Conservation (phyloP, 2,113 vertebrate species). For the Acrocephalus kingi region DNA sequence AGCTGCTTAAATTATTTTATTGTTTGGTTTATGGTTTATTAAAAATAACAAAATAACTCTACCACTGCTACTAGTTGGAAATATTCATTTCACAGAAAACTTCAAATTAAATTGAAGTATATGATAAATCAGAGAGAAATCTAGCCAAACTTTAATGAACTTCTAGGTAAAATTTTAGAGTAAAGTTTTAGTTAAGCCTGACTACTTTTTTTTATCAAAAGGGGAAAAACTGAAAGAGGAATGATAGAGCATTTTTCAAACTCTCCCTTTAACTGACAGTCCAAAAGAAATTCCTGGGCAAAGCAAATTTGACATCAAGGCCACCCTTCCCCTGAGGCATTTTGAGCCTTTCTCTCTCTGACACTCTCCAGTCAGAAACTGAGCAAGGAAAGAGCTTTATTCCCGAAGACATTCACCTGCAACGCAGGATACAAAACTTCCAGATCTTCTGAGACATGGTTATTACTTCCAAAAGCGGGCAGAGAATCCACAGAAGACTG, state of each 20-base stretch:
- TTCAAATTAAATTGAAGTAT: neutral
- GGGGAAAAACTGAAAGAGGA: fast-evolving
- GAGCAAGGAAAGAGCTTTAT: neutral
- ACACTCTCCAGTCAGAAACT: neutral
- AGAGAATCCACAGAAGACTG: neutral
- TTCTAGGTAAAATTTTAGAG: neutral
- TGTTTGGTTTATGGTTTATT: neutral
- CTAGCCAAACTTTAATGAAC: neutral
- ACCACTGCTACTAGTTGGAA: neutral
- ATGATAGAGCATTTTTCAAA: neutral
- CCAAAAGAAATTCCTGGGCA: neutral
- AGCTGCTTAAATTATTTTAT: neutral
- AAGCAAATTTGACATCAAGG: neutral
- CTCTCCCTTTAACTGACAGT: neutral
- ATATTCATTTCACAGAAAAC: neutral
- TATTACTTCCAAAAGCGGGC: neutral
- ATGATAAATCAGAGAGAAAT: neutral
- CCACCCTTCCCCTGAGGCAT: neutral
- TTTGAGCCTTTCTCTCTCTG: neutral
- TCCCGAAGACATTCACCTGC: neutral
- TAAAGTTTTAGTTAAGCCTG: neutral
- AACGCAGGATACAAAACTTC: neutral
- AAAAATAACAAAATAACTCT: neutral
- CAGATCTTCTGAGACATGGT: neutral
- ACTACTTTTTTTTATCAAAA: neutral